Percentiles rank a stretch among this genome's conserved stretches.
Conservation (phyloP, 2,113 vertebrate species). For the Ameiurus melas region DNA sequence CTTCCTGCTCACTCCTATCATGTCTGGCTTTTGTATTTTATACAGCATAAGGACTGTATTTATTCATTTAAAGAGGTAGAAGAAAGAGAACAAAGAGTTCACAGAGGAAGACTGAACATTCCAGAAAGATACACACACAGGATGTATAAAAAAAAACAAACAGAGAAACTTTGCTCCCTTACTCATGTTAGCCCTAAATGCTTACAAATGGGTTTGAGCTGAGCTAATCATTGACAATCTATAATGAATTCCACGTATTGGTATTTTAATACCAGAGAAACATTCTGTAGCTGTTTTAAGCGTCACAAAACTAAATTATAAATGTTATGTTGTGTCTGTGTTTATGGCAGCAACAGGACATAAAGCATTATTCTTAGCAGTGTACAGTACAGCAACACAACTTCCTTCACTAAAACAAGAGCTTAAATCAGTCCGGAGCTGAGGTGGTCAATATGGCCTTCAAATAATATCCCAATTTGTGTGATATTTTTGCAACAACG, state of each 20-base stretch:
- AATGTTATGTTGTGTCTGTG: neutral
- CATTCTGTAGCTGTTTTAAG: neutral
- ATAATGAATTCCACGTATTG: neutral
- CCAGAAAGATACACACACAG: constrained; percentile 22
- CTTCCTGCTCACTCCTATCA: constrained; percentile 1
- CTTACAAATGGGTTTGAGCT: neutral
- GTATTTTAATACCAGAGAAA: neutral
- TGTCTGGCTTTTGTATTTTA: constrained; percentile 25
- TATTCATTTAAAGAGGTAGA: constrained; percentile 24
- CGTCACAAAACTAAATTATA: neutral
- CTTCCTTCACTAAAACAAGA: neutral
- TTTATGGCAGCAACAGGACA: neutral
- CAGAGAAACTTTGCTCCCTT: neutral
- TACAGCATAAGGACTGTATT: constrained; percentile 24
- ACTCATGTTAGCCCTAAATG: constrained; percentile 25
- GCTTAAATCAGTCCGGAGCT: too few relatives aligned
- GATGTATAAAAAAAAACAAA: constrained; percentile 26
- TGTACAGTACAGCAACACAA: neutral
- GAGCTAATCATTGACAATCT: neutral
- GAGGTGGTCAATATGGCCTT: neutral
- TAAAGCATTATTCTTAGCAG: constrained; percentile 7
- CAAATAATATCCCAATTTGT: neutral
- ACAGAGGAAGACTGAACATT: constrained; percentile 25
- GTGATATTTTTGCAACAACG: neutral
- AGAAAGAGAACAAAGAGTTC: constrained; percentile 17